Evolutionary conservation across 2,797 vertebrate species (phyloP).

Genomic region (Podarcis siculus): DNA sequence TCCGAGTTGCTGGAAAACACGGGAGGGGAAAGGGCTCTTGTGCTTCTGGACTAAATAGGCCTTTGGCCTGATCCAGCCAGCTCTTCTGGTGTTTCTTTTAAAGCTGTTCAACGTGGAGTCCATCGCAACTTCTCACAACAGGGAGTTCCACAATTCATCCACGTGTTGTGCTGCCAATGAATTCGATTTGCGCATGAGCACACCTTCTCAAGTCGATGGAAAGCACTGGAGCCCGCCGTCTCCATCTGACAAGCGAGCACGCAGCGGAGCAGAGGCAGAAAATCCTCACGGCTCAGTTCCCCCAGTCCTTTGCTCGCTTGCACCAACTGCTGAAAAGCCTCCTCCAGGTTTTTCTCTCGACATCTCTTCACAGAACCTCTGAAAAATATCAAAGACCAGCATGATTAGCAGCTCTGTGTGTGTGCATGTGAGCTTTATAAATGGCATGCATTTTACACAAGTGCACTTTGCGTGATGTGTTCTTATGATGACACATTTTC

Average conservation of each 20-base stretch:
- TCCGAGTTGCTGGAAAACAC: no score
- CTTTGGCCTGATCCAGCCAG: no score
- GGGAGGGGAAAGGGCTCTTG: no score
- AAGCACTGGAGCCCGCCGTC: constrained; percentile 78
- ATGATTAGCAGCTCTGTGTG: no score
- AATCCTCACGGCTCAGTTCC: constrained; percentile 52
- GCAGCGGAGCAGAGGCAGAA: constrained; percentile 79
- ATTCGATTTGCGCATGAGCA: not conserved
- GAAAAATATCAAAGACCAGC: not conserved
- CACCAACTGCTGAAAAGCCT: constrained; percentile 79
- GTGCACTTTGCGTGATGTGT: no score
- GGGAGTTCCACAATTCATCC: not conserved
- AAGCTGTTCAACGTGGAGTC: not conserved
- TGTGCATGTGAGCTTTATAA: no score
- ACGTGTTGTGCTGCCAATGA: no score
- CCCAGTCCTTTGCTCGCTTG: constrained; percentile 66
- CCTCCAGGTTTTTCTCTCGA: constrained; percentile 84
- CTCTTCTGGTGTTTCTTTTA: no score
- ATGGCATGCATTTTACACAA: no score
- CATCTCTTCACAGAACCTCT: constrained; percentile 82
- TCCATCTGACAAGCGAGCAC: constrained; percentile 83
- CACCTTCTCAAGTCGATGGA: constrained; percentile 89
- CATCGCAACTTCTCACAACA: not conserved
- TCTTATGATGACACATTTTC: no score
- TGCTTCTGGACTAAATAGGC: no score